These are phyloP conservation scores for Plutomurus gul DNA, from an alignment of 1,140 invertebrate species.

Conservation along the genomic window DNA sequence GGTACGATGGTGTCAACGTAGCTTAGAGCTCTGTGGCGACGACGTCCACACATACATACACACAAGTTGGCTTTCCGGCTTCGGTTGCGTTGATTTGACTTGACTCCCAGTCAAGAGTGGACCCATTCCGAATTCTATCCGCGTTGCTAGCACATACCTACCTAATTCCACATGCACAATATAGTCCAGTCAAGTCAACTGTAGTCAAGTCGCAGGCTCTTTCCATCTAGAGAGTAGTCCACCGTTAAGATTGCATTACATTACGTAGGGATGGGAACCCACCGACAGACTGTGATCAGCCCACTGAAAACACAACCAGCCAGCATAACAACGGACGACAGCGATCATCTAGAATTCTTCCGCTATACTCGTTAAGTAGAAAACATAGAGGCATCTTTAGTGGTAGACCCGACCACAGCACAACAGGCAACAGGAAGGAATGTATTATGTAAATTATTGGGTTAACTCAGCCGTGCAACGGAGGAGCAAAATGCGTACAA, in stretches of 20 bases:
- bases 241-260: too few relatives aligned
- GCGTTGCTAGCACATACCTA: constrained; percentile 15
- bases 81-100: not conserved
- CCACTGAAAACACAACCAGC: too few relatives aligned
- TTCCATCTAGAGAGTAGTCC: too few relatives aligned
- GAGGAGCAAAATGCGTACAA: not conserved
- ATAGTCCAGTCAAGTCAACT: not conserved
- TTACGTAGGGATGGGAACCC: too few relatives aligned
- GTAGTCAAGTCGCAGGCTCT: not conserved
- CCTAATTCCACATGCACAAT: constrained; percentile 23
- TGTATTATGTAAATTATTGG: constrained; percentile 1
- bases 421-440: not conserved
- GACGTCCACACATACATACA: not conserved
- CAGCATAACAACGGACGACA: too few relatives aligned
- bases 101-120: not conserved
- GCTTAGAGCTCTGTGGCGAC: too few relatives aligned
- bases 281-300: too few relatives aligned
- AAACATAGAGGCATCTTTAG: too few relatives aligned
- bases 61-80: not conserved
- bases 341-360: too few relatives aligned
- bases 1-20: too few relatives aligned
- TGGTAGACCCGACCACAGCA: not conserved
- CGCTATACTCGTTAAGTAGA: too few relatives aligned
- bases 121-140: not conserved
- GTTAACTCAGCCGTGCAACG: not conserved